These are phyloP conservation scores for Spodoptera littoralis DNA, from an alignment of 2,888 invertebrate species.

Conservation along the genomic window DNA sequence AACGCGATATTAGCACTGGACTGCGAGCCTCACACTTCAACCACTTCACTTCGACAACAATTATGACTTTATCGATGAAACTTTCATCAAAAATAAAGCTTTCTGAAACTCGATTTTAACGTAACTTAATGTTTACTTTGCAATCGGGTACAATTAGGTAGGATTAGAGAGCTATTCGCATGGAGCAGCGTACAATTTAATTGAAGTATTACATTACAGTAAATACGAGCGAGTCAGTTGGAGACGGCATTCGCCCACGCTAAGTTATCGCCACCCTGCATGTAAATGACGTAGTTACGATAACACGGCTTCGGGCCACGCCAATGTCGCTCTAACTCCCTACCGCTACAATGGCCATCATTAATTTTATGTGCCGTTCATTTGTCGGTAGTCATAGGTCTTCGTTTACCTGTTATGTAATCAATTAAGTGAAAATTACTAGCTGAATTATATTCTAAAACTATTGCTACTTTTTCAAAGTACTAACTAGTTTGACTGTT, in stretches of 20 bases:
- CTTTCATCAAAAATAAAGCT: conserved; percentile 36
- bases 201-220: conserved; percentile 47
- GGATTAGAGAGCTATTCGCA: conserved; percentile 18
- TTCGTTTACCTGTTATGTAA: conserved; percentile 17
- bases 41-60: conserved; percentile 72
- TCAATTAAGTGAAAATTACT: not conserved
- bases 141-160: conserved; percentile 3
- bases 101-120: conserved; percentile 25
- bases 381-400: conserved; percentile 11
- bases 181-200: conserved; percentile 28
- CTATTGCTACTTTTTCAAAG: too few relatives aligned
- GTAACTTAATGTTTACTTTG: conserved; percentile 26
- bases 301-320: conserved; percentile 55
- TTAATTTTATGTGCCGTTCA: conserved; percentile 27
- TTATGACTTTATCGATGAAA: conserved; percentile 61
- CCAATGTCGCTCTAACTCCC: conserved; percentile 48
- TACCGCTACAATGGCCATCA: conserved; percentile 27
- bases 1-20: conserved; percentile 80
- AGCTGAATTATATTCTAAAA: too few relatives aligned
- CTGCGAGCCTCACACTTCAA: conserved; percentile 74
- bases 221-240: conserved; percentile 47
- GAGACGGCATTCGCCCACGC: conserved; percentile 71
- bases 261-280: conserved; percentile 81
- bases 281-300: conserved; percentile 78
- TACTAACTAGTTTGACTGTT: too few relatives aligned